These are phyloP conservation scores for Notoglanidium macrostoma DNA, from an alignment of 2,797 vertebrate genomes.

Conservation along the genomic window DNA sequence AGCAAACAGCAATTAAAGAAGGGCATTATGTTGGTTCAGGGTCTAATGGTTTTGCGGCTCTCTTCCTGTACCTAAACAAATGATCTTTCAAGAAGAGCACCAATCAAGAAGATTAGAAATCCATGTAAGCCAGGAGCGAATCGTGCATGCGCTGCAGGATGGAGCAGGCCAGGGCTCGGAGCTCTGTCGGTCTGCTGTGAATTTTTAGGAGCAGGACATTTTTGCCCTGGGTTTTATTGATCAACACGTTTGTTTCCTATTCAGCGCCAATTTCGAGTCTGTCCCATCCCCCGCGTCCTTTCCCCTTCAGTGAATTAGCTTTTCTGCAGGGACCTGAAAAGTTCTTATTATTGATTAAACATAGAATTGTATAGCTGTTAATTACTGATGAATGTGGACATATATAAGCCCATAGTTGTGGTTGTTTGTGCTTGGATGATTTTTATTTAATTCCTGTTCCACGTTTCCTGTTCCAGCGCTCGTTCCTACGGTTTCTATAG, in stretches of 20 bases:
- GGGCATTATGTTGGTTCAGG: conserved; percentile 9
- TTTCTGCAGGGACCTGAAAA: background rate
- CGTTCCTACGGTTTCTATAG: background rate
- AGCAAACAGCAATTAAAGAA: conserved; percentile 42
- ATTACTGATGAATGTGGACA: background rate
- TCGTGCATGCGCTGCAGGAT: background rate
- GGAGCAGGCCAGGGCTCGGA: background rate
- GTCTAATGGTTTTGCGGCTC: conserved; percentile 7
- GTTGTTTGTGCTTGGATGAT: background rate
- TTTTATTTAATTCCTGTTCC: background rate
- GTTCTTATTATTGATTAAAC: background rate
- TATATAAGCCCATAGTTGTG: background rate
- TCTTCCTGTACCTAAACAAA: conserved; percentile 1
- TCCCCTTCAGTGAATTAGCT: background rate
- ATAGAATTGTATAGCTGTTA: background rate
- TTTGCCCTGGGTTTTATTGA: background rate
- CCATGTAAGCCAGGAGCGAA: conserved; percentile 12
- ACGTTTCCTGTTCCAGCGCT: background rate
- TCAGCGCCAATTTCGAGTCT: background rate
- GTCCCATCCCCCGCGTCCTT: background rate
- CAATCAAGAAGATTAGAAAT: conserved; percentile 16
- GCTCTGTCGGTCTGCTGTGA: background rate
- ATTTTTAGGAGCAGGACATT: background rate
- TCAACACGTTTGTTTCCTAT: background rate
- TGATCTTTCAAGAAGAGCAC: conserved; percentile 10